Base-by-base conservation (phyloP, 2,797 vertebrate species). In the Thunnus albacares region DNA sequence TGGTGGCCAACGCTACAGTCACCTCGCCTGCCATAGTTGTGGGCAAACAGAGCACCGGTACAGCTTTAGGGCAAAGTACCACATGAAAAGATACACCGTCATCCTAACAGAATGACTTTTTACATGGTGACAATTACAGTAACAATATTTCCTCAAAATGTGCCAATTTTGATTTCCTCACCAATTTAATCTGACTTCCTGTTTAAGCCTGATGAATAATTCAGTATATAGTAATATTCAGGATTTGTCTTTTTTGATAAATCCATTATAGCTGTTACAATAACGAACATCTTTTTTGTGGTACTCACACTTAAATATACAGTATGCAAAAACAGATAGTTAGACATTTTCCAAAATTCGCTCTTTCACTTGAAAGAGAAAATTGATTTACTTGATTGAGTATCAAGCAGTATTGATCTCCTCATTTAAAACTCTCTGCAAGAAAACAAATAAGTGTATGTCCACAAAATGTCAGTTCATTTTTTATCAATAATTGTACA, bases 21-120 rank as follows among this genome's bases (percentile, higher is more conserved):
- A 84, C 81, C 55, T 95, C 95, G 3, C 58, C 70, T 0, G 62
- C 77, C 17, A 95, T 96, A 57, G 0, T 18, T 24, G 93, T 94
- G 45, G 80, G 75, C 26, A 77, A 41, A 63, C 4, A 70, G 14
- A 63, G 0, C 2, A 7, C 0, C 2, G 84, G 92, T 94, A 13
- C 0, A 84, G 85, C 9, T 77, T 68, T 35, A 33, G 10, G 20
- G 11, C 2, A 77, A 52, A 38, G 33, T 41, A 28, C 8, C 8
- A 49, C 5, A 58, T 38, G 62, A 18, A 38, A 43, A 59, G 17
- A 47, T 14, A 63, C 47, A 0, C 24, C 15, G 41, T 59, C 22
- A 47, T 49, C 22, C 3, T 5, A 28, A 30, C 14, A 33, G n/a
- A 35, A 51, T 49, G 17, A 43, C 9, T 45, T 12, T 59, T 38